These are phyloP conservation scores for Sebastolobus alascanus DNA, from an alignment of 2,797 vertebrate genomes.

Conservation along the genomic window DNA sequence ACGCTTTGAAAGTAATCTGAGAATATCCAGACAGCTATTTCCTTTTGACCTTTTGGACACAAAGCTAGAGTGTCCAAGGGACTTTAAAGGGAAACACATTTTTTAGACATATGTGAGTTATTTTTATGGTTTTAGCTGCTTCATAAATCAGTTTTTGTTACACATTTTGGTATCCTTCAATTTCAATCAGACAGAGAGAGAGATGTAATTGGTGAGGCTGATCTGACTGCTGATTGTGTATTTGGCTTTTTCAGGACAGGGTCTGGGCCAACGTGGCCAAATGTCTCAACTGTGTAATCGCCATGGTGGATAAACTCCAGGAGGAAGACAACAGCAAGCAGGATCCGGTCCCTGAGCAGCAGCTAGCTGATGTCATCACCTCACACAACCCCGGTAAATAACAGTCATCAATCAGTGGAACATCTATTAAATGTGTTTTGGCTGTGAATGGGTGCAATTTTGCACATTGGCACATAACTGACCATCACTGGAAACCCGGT, in stretches of 20 bases:
- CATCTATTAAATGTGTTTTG: neutral
- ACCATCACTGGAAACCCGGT: neutral
- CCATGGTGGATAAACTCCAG: constrained; percentile 94
- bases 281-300: constrained; percentile 96
- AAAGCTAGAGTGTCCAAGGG: neutral
- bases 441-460: neutral
- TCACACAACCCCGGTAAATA: constrained; percentile 89
- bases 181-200: neutral
- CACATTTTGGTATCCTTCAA: neutral
- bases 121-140: neutral
- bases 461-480: neutral
- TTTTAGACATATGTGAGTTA: neutral
- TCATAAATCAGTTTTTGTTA: neutral
- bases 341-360: constrained; percentile 76
- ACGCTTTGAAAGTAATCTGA: constrained; percentile 42
- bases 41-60: constrained; percentile 45
- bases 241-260: constrained; percentile 91
- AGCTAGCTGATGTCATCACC: constrained; percentile 85
- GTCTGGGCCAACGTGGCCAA: constrained; percentile 97
- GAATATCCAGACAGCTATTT: constrained; percentile 50
- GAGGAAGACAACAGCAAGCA: constrained; percentile 85
- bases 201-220: constrained; percentile 12
- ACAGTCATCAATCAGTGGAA: neutral
- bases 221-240: constrained; percentile 54
- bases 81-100: constrained; percentile 12